These are phyloP conservation scores for Esox masquinongy DNA, from an alignment of 2,797 vertebrate genomes.

Conservation along the genomic window DNA sequence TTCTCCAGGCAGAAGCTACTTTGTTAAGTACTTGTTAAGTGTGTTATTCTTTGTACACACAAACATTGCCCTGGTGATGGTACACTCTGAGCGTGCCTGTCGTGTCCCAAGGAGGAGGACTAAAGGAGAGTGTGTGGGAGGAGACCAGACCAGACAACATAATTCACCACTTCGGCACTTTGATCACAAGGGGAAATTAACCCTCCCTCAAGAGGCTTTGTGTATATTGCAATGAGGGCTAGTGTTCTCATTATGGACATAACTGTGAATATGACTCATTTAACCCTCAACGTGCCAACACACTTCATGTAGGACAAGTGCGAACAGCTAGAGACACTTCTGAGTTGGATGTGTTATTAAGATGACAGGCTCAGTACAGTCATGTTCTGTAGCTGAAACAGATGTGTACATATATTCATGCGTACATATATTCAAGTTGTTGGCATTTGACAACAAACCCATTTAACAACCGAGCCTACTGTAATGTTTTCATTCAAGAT, in stretches of 20 bases:
- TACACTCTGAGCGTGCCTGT: constrained; percentile 16
- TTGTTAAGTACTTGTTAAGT: constrained; percentile 79
- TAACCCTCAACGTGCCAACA: neutral
- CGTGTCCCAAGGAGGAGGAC: constrained; percentile 40
- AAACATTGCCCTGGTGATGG: constrained; percentile 63
- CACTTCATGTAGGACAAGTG: constrained; percentile 2
- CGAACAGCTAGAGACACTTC: constrained; percentile 6
- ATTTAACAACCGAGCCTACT: neutral
- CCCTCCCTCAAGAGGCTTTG: constrained; percentile 78
- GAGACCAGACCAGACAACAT: constrained; percentile 83
- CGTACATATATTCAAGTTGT: neutral
- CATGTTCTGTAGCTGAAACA: neutral
- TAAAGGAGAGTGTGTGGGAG: constrained; percentile 69
- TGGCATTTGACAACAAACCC: neutral
- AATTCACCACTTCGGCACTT: constrained; percentile 82
- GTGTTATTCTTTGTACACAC: constrained; percentile 65
- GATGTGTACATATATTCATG: neutral
- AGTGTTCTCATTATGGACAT: constrained; percentile 74
- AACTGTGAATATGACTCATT: neutral
- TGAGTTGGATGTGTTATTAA: neutral
- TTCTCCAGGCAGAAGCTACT: constrained; percentile 68
- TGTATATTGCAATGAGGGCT: constrained; percentile 83
- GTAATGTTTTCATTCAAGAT: neutral
- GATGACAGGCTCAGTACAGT: neutral
- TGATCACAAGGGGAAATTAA: constrained; percentile 81